phyloP scores from a whole-genome alignment of 1,140 invertebrate genomes.

The Carcinoscorpius rotundicauda region DNA sequence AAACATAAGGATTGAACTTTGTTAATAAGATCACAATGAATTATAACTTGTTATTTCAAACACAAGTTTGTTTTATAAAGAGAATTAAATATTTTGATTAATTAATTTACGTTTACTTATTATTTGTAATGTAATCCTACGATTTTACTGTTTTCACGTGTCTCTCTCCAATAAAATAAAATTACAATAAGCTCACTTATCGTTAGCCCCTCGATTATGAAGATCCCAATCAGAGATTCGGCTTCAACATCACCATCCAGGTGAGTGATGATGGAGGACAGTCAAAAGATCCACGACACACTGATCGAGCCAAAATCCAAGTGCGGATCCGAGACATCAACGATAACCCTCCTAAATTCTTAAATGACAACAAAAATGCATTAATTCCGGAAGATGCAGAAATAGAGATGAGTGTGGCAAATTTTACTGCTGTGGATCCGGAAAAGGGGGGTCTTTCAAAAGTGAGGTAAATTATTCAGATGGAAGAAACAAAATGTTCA shows the following conservation, averaged over 20 bases:
- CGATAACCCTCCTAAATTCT: constrained; percentile 86
- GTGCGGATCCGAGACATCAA: constrained; percentile 84
- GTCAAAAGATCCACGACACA: constrained; percentile 49
- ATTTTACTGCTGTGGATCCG: constrained; percentile 82
- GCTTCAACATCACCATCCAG: constrained; percentile 84
- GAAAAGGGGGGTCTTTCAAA: constrained; percentile 47
- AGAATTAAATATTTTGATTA: not conserved
- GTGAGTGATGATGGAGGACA: constrained; percentile 50
- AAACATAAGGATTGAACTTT: no score
- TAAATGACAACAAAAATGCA: constrained; percentile 78
- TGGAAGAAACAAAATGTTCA: no score
- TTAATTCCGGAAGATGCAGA: constrained; percentile 78
- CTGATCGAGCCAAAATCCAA: constrained; percentile 85
- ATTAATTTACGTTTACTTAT: not conserved
- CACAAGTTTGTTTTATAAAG: not conserved
- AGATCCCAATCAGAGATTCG: constrained; percentile 79
- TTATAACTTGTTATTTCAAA: no score
- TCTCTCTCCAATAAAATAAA: no score
- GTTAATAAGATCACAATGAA: no score
- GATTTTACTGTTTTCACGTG: constrained; percentile 7
- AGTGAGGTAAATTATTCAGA: constrained; percentile 21
- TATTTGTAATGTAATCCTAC: not conserved
- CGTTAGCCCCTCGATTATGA: constrained; percentile 58
- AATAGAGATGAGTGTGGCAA: constrained; percentile 75
- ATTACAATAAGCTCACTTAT: no score